Evolutionary conservation across 2,888 invertebrate species (phyloP).

Genomic region (Aromia moschata): DNA sequence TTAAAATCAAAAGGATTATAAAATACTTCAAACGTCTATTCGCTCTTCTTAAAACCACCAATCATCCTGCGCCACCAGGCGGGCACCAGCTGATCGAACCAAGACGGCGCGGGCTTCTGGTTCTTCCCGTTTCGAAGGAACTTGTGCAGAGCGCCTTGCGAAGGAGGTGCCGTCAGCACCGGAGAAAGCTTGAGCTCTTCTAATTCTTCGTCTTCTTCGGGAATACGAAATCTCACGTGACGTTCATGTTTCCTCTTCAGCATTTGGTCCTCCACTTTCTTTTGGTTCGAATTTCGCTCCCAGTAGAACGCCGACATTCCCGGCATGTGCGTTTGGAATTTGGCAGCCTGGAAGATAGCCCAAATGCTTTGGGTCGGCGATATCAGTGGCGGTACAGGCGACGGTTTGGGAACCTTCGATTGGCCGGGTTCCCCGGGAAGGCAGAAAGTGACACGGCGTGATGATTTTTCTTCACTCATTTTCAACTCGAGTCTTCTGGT

Average conservation of each 20-base stretch:
- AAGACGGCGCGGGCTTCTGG: background rate
- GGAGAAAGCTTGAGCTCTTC: background rate
- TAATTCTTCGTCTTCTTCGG: background rate
- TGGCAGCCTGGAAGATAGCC: background rate
- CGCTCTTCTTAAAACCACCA: background rate
- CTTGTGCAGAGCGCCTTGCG: background rate
- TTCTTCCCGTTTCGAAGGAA: background rate
- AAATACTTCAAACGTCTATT: too few species aligned
- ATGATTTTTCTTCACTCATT: background rate
- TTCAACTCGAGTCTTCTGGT: background rate
- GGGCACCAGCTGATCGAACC: background rate
- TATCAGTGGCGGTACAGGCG: too few species aligned
- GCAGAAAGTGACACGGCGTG: background rate
- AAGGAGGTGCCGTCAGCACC: background rate
- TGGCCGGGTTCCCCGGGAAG: background rate
- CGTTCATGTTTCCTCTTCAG: too few species aligned
- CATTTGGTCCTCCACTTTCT: too few species aligned
- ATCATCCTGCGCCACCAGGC: background rate
- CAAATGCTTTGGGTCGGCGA: background rate
- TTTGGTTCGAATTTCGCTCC: background rate
- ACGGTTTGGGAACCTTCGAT: background rate
- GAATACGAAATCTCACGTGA: too few species aligned
- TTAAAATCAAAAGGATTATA: too few species aligned
- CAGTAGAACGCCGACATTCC: background rate
- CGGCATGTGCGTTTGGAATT: too few species aligned